Evolutionary conservation across 2,888 invertebrate genomes (phyloP), one percentile per base, ranked within the genome.

Genomic region (Scelioninae gen. 1): DNA sequence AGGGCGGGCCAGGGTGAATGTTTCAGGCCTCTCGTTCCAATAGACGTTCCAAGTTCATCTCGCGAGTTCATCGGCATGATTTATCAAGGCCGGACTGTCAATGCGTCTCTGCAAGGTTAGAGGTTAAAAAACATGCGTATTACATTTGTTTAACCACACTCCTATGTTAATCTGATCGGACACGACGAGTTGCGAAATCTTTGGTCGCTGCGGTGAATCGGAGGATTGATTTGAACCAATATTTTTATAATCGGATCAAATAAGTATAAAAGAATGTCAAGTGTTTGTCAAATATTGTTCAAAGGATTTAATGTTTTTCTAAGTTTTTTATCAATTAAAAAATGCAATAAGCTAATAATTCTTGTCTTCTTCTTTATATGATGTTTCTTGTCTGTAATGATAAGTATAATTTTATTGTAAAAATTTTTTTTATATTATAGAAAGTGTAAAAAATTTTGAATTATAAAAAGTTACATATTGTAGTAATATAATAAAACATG

Each of bases 11-110:
- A 56, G 32, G 65, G 65, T 31, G 58, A 62, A 55, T 49, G 65
- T 66, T 56, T 65, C 40, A 58, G 56, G 63, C 51, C n/a, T n/a
- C 51, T 69, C 63, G 53, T 40, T 51, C 43, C 47, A 58, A 51
- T 66, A 71, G 66, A 66, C 82, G 60, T 72, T 53, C 63, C 77
- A 77, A 82, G 77, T 77, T 77, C 82, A 77, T 77, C 77, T 72
- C 55, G 51, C 65, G 74, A 82, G 82, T 82, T 82, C 82, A 77
- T 77, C 82, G 72, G 63, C 82, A 63, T 82, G 72, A 82, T 82
- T 82, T 78, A 82, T 77, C 82, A 82, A 82, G 82, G 82, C 66
- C 68, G 82, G 32, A 34, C 77, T 76, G 82, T 77, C 82, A 72
- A 71, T 82, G 72, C 66, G 60, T 77, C 55, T 60, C 58, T 68